Evolutionary conservation across 2,888 invertebrate genomes (phyloP), one percentile per base, ranked within the genome.

Genomic region (Nasonovia ribisnigri): DNA sequence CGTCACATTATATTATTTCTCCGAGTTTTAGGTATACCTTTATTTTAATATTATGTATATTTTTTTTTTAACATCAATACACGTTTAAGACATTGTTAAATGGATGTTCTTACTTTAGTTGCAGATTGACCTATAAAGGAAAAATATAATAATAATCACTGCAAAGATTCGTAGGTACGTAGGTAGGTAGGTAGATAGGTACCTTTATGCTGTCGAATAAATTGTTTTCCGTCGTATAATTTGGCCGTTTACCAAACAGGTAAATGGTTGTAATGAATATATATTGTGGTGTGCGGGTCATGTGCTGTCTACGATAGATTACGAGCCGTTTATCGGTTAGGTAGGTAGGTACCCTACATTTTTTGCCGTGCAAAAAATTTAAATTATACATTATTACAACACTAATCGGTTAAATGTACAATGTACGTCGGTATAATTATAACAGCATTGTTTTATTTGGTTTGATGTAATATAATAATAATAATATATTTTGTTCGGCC

Each of bases 211-310:
- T 29, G 43, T 43, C 43, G 43, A 84, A 54, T 16, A 36, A 88
- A 54, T 88, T 88, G 89, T 89, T 89, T 42, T 60, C n/a, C 43
- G 42, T 42, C 42, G 88, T 26, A 54, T 54, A 88, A 54, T 54
- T 88, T 42, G 88, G 88, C 89, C 57, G 89, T 89, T 89, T 60
- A 60, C 89, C 89, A 60, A 89, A 89, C 29, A 26, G 43, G 88
- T 57, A 88, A 54, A n/a, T 36, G 42, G 36, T 88, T 51, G 88
- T 54, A 54, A 54, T 54, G 54, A 88, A 88, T 54, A 88, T 88
- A 88, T 54, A 88, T 88, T 42, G 54, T 54, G 42, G 36, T 54
- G 88, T n/a, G 54, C 54, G 54, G 54, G 88, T 88, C 88, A n/a
- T 88, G 88, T 88, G 88, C 42, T 36, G 54, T 42, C 84, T 84